Evolutionary conservation across 2,888 invertebrate genomes (phyloP), one percentile per base, ranked within the genome.

Genomic region (Polydrusus pterygomalis): DNA sequence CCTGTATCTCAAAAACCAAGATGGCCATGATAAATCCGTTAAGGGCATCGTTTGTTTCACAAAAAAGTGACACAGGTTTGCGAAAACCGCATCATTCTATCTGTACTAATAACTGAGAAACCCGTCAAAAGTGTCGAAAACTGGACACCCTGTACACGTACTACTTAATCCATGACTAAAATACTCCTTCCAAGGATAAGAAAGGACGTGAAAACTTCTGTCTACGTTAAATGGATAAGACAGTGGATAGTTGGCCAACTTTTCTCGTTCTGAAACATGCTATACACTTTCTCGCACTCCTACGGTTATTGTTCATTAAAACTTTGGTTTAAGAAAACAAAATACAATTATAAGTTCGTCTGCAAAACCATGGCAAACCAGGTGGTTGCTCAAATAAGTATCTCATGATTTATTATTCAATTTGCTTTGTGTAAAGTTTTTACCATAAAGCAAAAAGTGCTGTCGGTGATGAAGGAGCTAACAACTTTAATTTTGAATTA

Each of bases 371-470:
- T 45, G 34, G 56, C 34, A 65, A 72, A 72, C 40, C 56, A 47
- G 43, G 47, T 72, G 63, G 64, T 65, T 72, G 45, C 56, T 65
- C 58, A 17, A 40, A 45, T 56, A 65, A 72, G 45, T 72, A 30
- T 72, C 72, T 65, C 45, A 34, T 58, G 72, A 72, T 72, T 65
- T 72, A 65, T 65, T 63, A 72, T 65, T 63, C 65, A 72, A 72
- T 72, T 72, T 65, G 20, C 58, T 13, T 51, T 17, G 34, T 58
- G 13, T 65, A 72, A 65, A 65, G 65, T 65, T 72, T 63, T 58
- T 13, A 11, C 34, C 38, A 60, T 25, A 54, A 54, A 13, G 38
- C 38, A 18, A 38, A 60, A 60, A 60, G 17, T n/a, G 51, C 15
- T n/a, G 20, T 54, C 13, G 13, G 54, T 10, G 30, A 30, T 54